A percentile compares a stretch with the other conserved stretches of the same genome.
Evolutionary conservation across 2,797 vertebrate species (phyloP).

Genomic region (Adrianichthys oophorus): DNA sequence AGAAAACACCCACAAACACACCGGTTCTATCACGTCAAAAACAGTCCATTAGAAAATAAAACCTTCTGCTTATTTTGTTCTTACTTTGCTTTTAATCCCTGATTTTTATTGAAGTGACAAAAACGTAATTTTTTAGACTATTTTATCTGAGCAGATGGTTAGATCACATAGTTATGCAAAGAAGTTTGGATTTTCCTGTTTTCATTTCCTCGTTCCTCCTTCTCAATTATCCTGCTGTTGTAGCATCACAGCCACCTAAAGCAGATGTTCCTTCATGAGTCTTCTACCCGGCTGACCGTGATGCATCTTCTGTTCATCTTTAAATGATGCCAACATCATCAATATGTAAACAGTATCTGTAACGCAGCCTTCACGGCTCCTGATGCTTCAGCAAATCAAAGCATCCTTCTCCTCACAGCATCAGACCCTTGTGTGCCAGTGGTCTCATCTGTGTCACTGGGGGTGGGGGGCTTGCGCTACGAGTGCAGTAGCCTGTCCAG

Average conservation of each 20-base stretch:
- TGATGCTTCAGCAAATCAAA: constrained; percentile 77
- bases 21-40: no score
- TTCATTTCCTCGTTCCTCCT: constrained; percentile 2
- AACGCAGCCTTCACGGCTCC: no score
- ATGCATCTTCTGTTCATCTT: constrained; percentile 65
- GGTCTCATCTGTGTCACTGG: constrained; percentile 68
- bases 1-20: no score
- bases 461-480: constrained; percentile 50
- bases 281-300: constrained; percentile 74
- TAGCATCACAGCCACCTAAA: constrained; percentile 58
- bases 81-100: no score
- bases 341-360: no score
- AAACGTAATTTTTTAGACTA: no score
- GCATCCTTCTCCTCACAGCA: constrained; percentile 75
- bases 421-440: constrained; percentile 56
- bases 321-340: no score
- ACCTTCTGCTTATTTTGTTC: no score
- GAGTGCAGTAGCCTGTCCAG: constrained; percentile 18
- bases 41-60: no score
- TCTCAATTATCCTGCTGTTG: constrained; percentile 6
- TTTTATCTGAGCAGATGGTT: no score
- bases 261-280: constrained; percentile 67
- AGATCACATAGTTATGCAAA: neutral
- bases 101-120: no score
- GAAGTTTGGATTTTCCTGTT: constrained; percentile 2